Evolutionary conservation across 2,113 vertebrate genomes (phyloP), one percentile per base, ranked within the genome.

Genomic region (Chaenocephalus aceratus): DNA sequence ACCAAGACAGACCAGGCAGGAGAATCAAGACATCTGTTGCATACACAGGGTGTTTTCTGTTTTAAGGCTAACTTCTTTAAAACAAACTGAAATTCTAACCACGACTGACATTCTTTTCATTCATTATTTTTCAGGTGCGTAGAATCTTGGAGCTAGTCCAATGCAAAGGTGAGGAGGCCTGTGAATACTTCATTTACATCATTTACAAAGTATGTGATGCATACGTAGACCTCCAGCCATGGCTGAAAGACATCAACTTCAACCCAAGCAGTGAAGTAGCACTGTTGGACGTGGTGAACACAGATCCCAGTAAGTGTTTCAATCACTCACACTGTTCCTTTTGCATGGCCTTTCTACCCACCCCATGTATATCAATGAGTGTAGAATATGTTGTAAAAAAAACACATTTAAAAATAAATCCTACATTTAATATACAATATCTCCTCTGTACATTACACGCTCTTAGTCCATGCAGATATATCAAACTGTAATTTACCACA

Each of bases 151-250:
- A 99, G 86, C 85, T 98, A 46, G 96, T 97, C 21, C 96, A 98
- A 82, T 97, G 96, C 91, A 99, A 99, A 91, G 98, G 98, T 5
- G 97, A 98, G 68, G 96, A 98, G 82, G 95, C 96, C 58, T 96
- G 96, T 0, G 95, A 97, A 15, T 99, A 96, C 89, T 95, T 99
- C 14, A 21, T 98, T 53, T 79, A 86, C 5, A 91, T 99, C 75
- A 94, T 99, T 12, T 94, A 97, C 80, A 95, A 95, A 78, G 96
- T 97, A 2, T 76, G 88, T 7, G 97, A 99, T 1, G 96, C 97
- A 0, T 99, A 96, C 63, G 93, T 97, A 69, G 96, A 98, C 82
- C 96, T 99, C 58, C 94, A 92, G 80, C 96, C 96, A 1, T 99
- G 97, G 97, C 89, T 99, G 73, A 70, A 92, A 30, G 94, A 96